Percentiles rank a stretch among this genome's conserved stretches.
phyloP scores from a whole-genome alignment of 2,797 vertebrate species.

The Sebastes minor region DNA sequence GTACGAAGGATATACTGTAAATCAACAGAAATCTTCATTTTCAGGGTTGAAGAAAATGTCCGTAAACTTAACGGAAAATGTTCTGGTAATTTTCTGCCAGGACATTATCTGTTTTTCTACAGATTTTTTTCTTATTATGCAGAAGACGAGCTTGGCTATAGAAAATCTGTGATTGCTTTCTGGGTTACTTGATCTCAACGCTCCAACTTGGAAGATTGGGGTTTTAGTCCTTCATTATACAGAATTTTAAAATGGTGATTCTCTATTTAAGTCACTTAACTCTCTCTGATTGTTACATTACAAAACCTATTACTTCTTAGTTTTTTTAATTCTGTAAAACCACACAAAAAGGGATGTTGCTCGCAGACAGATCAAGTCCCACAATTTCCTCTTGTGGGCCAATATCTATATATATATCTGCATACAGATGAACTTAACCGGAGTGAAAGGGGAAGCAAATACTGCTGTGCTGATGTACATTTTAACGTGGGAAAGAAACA shows the following conservation, averaged over 20 bases:
- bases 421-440: not conserved
- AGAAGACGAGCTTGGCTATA: not conserved
- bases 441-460: not conserved
- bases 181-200: conserved; percentile 1
- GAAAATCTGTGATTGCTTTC: not conserved
- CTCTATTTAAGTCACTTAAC: not conserved
- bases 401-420: not conserved
- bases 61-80: too few species aligned
- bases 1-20: too few species aligned
- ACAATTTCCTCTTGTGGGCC: not conserved
- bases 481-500: not conserved
- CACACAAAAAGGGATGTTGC: not conserved
- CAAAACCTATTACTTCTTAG: not conserved
- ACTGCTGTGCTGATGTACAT: not conserved
- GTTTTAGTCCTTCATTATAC: not conserved
- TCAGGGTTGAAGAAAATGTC: too few species aligned
- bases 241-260: not conserved
- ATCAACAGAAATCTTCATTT: fast-evolving
- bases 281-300: not conserved
- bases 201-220: not conserved
- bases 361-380: not conserved
- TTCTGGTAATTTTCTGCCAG: too few species aligned
- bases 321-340: not conserved
- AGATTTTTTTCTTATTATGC: too few species aligned
- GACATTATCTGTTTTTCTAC: too few species aligned